Conservation (phyloP, 2,797 vertebrate genomes). For the Chaunax sp. region DNA sequence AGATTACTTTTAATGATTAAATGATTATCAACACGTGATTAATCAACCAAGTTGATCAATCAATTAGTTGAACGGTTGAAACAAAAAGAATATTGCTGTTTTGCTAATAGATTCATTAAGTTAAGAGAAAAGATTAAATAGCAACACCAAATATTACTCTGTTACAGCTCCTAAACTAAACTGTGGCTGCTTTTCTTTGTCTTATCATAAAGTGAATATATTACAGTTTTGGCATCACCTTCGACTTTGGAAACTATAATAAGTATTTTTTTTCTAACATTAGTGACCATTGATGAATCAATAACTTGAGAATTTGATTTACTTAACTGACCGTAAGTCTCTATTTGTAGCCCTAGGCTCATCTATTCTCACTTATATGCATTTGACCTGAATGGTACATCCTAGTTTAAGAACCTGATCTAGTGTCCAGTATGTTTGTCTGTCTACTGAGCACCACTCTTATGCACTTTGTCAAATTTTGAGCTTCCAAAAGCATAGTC, state of each 20-base stretch:
- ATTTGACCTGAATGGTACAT: conserved; percentile 1
- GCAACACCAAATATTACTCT: not conserved
- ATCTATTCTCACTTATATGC: not conserved
- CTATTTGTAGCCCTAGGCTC: not conserved
- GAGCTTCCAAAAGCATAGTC: conserved; percentile 39
- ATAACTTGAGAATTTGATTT: not conserved
- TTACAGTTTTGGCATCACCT: not conserved
- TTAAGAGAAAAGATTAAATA: not conserved
- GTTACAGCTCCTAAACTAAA: not conserved
- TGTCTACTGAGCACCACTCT: conserved; percentile 28
- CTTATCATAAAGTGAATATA: not conserved
- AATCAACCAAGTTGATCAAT: not conserved
- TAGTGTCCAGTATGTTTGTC: conserved; percentile 12
- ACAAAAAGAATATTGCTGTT: not conserved
- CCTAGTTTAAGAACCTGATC: conserved; percentile 2
- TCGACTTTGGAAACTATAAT: not conserved
- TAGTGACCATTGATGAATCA: not conserved
- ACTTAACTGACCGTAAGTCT: not conserved
- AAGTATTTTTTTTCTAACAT: too few species aligned
- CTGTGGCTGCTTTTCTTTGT: not conserved
- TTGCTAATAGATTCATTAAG: not conserved
- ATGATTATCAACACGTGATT: not conserved
- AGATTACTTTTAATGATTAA: not conserved
- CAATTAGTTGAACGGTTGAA: not conserved
- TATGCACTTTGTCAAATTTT: conserved; percentile 44